phyloP scores from a whole-genome alignment of 2,888 invertebrate genomes.

The Physocephala rufipes region DNA sequence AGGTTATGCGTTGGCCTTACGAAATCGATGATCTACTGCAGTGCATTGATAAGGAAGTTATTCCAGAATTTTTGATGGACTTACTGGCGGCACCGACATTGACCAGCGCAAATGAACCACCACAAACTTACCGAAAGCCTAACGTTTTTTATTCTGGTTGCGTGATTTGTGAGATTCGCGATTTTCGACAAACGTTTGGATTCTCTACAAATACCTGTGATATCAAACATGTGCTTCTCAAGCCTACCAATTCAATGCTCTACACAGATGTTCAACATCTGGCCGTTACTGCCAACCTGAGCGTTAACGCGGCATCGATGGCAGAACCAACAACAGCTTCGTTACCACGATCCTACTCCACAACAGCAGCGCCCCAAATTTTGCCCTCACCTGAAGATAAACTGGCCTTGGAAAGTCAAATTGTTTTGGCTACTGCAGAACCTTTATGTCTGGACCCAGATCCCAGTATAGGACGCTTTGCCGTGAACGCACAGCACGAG shows the following conservation, averaged over 20 bases:
- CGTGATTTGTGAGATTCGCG: constrained; percentile 89
- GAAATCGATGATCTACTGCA: constrained; percentile 88
- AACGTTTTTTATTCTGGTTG: constrained; percentile 91
- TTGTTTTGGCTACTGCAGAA: constrained; percentile 86
- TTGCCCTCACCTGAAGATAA: constrained; percentile 56
- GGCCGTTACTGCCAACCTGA: constrained; percentile 49
- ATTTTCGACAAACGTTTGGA: constrained; percentile 84
- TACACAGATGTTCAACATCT: constrained; percentile 67
- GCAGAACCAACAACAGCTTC: constrained; percentile 37
- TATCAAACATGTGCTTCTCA: constrained; percentile 86
- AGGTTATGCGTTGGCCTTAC: constrained; percentile 85
- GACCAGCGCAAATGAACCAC: constrained; percentile 53
- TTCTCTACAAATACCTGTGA: constrained; percentile 77
- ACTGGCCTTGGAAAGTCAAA: constrained; percentile 75
- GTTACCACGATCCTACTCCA: background rate
- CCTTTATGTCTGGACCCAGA: constrained; percentile 90
- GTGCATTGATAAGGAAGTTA: constrained; percentile 89
- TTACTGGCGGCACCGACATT: constrained; percentile 80
- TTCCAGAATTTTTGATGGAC: constrained; percentile 87
- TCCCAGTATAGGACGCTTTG: constrained; percentile 79
- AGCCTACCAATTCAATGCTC: constrained; percentile 84
- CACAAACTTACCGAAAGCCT: constrained; percentile 66
- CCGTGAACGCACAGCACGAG: constrained; percentile 79
- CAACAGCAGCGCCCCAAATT: constrained; percentile 34
- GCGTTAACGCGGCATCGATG: constrained; percentile 36